Conservation (phyloP, 2,797 vertebrate genomes). For the Acrocephalus scirpaceus region DNA sequence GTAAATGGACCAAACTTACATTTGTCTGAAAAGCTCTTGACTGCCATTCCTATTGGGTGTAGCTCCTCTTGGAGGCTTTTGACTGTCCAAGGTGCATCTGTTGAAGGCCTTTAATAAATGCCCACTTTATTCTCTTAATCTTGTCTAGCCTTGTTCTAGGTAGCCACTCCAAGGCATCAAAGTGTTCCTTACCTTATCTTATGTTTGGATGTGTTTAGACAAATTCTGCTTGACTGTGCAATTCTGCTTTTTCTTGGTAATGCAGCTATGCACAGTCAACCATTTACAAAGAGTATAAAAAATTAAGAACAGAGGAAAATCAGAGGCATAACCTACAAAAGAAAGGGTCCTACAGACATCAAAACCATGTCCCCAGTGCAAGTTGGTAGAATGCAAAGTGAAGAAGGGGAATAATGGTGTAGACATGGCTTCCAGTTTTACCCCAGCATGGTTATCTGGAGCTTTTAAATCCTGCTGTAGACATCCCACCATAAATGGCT, state of each 20-base stretch:
- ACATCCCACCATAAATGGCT: rapidly evolving
- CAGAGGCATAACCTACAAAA: background rate
- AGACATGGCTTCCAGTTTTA: background rate
- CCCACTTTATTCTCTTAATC: background rate
- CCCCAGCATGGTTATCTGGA: background rate
- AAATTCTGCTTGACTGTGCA: background rate
- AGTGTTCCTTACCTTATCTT: background rate
- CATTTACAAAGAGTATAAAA: background rate
- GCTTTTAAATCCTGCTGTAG: background rate
- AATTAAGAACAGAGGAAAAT: background rate
- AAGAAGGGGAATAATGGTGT: background rate
- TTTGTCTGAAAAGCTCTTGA: background rate
- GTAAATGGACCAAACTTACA: background rate
- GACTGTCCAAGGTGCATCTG: background rate
- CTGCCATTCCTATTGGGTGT: too few species aligned
- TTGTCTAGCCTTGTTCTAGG: background rate
- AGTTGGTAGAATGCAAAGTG: background rate
- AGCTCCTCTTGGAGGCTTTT: background rate
- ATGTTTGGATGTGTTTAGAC: background rate
- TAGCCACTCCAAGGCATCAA: background rate
- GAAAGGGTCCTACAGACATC: background rate
- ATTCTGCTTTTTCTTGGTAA: background rate
- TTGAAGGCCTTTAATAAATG: background rate
- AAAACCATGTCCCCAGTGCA: background rate
- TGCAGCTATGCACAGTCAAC: background rate